phyloP scores from a whole-genome alignment of 2,888 invertebrate genomes.

The Lasius fuliginosus region DNA sequence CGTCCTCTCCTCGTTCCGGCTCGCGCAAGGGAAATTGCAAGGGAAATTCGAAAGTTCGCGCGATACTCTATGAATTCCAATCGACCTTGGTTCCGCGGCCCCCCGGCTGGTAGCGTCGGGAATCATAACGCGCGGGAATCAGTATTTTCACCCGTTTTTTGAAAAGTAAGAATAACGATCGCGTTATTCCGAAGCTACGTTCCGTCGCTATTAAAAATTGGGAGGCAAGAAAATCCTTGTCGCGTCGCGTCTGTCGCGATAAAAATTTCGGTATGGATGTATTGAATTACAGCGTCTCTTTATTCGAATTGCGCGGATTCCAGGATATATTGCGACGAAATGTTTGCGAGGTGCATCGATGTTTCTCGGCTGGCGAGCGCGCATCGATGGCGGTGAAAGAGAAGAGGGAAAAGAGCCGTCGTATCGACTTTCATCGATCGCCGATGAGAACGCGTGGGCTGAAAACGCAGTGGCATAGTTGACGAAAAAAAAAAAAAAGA shows the following conservation, averaged over 20 bases:
- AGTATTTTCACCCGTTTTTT: conserved; percentile 7
- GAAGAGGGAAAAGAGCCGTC: background rate
- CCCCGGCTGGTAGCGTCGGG: conserved; percentile 16
- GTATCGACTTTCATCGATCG: conserved; percentile 60
- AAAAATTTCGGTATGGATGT: conserved; percentile 10
- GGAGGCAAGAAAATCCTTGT: background rate
- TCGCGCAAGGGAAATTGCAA: conserved; percentile 83
- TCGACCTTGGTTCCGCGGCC: conserved; percentile 66
- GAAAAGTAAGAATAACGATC: conserved; percentile 17
- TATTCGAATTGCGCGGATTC: conserved; percentile 42
- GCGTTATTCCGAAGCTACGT: background rate
- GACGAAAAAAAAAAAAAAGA: conserved; percentile 25
- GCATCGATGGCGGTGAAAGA: background rate
- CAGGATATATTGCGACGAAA: conserved; percentile 36
- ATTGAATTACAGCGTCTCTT: conserved; percentile 48
- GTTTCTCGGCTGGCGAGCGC: conserved; percentile 28
- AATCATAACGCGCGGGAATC: conserved; percentile 45
- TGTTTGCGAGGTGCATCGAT: conserved; percentile 30
- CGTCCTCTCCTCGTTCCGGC: conserved; percentile 77
- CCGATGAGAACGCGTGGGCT: conserved; percentile 34
- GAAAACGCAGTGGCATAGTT: conserved; percentile 14
- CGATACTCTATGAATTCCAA: conserved; percentile 79
- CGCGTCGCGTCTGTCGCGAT: background rate
- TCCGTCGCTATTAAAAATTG: conserved; percentile 11
- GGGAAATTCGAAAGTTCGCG: conserved; percentile 85